phyloP scores from a whole-genome alignment of 92 coral and sea anemone genomes.

The Porites lobata region DNA sequence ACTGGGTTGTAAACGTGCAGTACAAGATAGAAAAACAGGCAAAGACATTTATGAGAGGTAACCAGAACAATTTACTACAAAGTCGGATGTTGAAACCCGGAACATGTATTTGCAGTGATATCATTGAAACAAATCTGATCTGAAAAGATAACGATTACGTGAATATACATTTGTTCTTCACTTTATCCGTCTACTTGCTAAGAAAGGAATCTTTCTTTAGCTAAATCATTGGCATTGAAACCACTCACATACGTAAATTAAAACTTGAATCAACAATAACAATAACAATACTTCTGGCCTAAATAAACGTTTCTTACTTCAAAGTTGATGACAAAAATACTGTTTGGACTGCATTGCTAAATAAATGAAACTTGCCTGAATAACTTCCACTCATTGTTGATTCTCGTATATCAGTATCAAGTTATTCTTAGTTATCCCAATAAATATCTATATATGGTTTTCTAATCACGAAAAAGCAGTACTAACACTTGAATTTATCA shows the following conservation, averaged over 20 bases:
- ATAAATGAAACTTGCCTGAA: constrained; percentile 51
- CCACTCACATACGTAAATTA: constrained; percentile 1
- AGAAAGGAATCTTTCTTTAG: too few relatives aligned
- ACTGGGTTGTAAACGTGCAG: too few relatives aligned
- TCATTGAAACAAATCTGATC: too few relatives aligned
- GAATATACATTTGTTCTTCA: too few relatives aligned
- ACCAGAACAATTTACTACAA: too few relatives aligned
- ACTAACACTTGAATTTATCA: constrained; percentile 48
- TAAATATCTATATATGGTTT: constrained; percentile 38
- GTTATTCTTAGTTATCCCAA: constrained; percentile 47
- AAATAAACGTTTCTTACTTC: constrained; percentile 40
- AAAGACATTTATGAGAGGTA: too few relatives aligned
- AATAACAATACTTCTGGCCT: constrained; percentile 45
- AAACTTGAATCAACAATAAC: constrained; percentile 40
- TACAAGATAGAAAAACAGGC: too few relatives aligned
- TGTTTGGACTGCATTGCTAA: constrained; percentile 52
- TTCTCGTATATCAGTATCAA: constrained; percentile 44
- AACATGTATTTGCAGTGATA: too few relatives aligned
- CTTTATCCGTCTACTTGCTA: too few relatives aligned
- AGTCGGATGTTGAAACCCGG: too few relatives aligned
- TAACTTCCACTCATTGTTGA: constrained; percentile 46
- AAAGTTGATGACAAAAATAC: constrained; percentile 23
- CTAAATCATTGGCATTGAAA: too few relatives aligned
- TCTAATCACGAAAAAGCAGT: constrained; percentile 48
- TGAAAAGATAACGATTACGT: too few relatives aligned